Evolutionary conservation across 2,113 vertebrate species (phyloP).

Genomic region (Colaptes auratus): DNA sequence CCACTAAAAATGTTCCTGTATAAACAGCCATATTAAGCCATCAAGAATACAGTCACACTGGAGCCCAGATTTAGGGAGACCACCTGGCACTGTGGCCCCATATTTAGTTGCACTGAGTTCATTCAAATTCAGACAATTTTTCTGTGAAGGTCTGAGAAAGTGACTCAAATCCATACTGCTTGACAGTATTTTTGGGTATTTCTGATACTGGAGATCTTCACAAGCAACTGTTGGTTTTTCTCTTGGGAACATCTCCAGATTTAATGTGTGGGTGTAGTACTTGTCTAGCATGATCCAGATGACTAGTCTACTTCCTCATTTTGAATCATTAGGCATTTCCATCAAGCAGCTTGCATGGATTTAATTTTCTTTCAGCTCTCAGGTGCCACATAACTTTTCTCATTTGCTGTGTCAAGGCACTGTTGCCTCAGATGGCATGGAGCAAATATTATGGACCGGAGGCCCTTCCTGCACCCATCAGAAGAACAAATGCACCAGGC

Average conservation of each 20-base stretch:
- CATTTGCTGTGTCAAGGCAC: conserved; percentile 6
- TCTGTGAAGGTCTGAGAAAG: not conserved
- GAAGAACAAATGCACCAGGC: rapidly evolving
- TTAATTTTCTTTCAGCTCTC: not conserved
- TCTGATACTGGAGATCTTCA: not conserved
- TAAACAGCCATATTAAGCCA: not conserved
- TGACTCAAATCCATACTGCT: not conserved
- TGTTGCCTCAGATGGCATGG: not conserved
- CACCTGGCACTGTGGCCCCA: not conserved
- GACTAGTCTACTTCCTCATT: conserved; percentile 52
- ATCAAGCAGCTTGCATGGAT: not conserved
- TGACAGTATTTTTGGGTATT: rapidly evolving
- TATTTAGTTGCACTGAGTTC: not conserved
- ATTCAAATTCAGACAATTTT: not conserved
- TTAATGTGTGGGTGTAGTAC: conserved; percentile 17
- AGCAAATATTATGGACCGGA: not conserved
- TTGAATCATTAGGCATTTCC: conserved; percentile 50
- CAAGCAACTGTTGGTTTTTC: not conserved
- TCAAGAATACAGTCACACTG: not conserved
- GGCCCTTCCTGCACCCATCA: not conserved
- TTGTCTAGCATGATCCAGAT: not conserved
- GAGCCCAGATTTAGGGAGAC: not conserved
- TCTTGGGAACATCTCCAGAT: not conserved
- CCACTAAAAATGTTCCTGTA: not conserved
- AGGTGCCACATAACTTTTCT: not conserved